Base-by-base conservation (phyloP, 1,140 invertebrate genomes). In the Sinella curviseta region DNA sequence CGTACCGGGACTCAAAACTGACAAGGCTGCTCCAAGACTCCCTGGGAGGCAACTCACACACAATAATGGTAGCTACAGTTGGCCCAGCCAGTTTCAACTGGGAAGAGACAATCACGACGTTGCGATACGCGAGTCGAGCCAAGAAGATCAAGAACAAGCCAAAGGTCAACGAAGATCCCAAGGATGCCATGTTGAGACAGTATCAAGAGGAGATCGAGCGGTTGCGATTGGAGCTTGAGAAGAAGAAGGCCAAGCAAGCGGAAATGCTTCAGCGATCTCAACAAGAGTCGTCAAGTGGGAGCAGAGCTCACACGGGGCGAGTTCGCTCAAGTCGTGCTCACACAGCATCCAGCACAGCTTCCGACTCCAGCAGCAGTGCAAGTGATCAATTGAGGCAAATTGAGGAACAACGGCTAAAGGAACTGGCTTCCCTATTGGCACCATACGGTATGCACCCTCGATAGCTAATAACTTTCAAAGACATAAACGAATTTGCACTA, bases 91-190 rank as follows among this genome's bases (percentile, higher is more conserved):
- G 91, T 83, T 97, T 95, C 88, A 98, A 98, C 88, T 97, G 94
- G 87, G 97, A 98, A 85, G 97, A 98, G 89, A 97, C 95, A 31
- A 88, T 98, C 78, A 95, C 94, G 16, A 98, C 96, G 1, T 88
- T 98, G 77, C 89, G 96, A 28, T 98, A 98, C 87, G 95, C 96
- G 0, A 95, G 94, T 86, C 89, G 97, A 35, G 97, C 97, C 17
- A 98, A 98, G 88, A 94, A 94, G 82, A 98, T 98, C 84, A 95
- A 97, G 89, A 98, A 98, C 89, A 94, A 96, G 87, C 96, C 97
- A 3, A 92, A 94, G 82, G 94, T 97, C 81, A 98, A 98, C 87
- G 95, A 98, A 87, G 96, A 98, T 89, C 95, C 96, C 0, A 97
- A 97, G 87, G 95, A 97, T 87, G 93, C 94, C 36, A 90, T 96